phyloP scores from a whole-genome alignment of 2,888 invertebrate species.

The Dioctria rufipes region DNA sequence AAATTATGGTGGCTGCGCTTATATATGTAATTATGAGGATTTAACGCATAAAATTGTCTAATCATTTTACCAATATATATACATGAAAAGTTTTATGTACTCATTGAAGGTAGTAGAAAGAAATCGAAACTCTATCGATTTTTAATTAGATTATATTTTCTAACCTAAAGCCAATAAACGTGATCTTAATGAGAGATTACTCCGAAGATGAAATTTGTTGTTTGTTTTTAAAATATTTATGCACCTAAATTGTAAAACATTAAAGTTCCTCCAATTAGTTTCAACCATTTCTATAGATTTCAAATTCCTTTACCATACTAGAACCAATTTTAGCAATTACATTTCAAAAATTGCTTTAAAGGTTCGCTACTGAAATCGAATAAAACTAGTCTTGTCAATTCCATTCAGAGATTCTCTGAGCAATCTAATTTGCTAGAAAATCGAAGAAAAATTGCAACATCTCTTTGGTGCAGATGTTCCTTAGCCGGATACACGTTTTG shows the following conservation, averaged over 20 bases:
- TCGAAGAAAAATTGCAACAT: conserved; percentile 23
- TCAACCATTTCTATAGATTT: not conserved
- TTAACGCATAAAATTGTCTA: conserved; percentile 15
- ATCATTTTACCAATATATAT: too few relatives aligned
- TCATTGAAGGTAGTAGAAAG: not conserved
- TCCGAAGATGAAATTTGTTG: too few relatives aligned
- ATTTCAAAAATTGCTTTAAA: conserved; percentile 23
- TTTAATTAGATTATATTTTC: too few relatives aligned
- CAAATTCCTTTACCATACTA: conserved; percentile 21
- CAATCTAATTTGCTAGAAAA: conserved; percentile 31
- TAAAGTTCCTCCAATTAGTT: conserved; percentile 37
- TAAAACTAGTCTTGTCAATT: conserved; percentile 34
- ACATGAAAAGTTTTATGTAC: not conserved
- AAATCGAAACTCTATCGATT: too few relatives aligned
- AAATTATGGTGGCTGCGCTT: conserved; percentile 13
- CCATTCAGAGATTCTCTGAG: conserved; percentile 30
- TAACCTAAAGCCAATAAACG: not conserved
- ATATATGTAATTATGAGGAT: conserved; percentile 37
- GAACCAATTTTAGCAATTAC: conserved; percentile 11
- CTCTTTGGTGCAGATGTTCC: conserved; percentile 23
- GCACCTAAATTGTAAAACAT: not conserved
- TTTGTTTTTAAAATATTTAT: conserved; percentile 23
- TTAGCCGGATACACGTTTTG: conserved; percentile 15
- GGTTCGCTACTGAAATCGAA: conserved; percentile 8
- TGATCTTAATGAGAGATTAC: conserved; percentile 35